A percentile compares a stretch with the other conserved stretches of the same genome.
Conservation (phyloP, 2,113 vertebrate species). For the Harpagus bidentatus region DNA sequence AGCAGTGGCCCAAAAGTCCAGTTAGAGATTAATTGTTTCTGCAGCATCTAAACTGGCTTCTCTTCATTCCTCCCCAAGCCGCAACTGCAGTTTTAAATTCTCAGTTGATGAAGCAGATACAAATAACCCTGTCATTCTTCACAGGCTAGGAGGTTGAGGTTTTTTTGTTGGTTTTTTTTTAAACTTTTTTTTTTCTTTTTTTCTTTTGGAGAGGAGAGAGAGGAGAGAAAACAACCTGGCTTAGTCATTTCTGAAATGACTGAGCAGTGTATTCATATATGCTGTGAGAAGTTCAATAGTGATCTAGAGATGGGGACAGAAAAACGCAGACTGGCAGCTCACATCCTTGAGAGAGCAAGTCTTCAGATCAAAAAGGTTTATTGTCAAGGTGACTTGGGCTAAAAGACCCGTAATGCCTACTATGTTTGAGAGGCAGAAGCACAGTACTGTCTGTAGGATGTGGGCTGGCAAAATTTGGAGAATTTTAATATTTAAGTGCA, state of each 20-base stretch:
- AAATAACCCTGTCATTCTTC: background rate
- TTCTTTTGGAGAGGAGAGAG: background rate
- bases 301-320: background rate
- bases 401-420: background rate
- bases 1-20: background rate
- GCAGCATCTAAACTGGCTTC: background rate
- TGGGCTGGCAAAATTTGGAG: background rate
- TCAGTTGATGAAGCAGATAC: background rate
- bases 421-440: background rate
- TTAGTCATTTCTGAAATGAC: background rate
- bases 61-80: conserved; percentile 6
- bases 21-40: background rate
- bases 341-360: background rate
- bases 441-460: background rate
- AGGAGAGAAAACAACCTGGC: background rate
- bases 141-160: background rate
- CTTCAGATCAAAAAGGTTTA: background rate
- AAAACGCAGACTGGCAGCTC: background rate
- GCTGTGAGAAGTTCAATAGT: background rate
- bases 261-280: background rate
- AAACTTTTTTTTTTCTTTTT: no score
- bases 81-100: background rate
- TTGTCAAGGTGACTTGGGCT: background rate
- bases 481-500: background rate
- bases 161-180: background rate